Conservation (phyloP, 2,113 vertebrate genomes). For the Litocranius walleri region DNA sequence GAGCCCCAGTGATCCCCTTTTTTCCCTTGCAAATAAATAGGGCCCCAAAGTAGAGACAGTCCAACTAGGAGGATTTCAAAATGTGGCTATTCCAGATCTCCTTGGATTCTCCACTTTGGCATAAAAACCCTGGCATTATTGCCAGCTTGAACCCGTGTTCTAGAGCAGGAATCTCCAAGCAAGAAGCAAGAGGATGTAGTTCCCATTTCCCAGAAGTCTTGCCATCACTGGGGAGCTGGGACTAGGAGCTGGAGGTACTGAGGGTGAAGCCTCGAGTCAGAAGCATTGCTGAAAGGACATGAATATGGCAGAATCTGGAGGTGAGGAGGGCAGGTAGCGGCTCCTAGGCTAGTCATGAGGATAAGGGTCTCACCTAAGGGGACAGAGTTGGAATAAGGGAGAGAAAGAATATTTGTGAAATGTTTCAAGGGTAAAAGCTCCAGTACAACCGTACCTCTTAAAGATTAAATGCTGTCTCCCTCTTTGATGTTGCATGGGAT, state of each 20-base stretch:
- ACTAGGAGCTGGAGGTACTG: not conserved
- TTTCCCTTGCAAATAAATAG: not conserved
- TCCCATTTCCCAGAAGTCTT: not conserved
- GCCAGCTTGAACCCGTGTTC: not conserved
- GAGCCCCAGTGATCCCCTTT: fast-evolving
- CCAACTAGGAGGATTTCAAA: not conserved
- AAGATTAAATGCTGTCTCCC: not conserved
- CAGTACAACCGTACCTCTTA: not conserved
- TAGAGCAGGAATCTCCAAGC: not conserved
- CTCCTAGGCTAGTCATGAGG: not conserved
- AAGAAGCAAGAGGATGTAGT: not conserved
- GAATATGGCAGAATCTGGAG: not conserved
- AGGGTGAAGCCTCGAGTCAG: not conserved
- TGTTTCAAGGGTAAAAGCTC: not conserved
- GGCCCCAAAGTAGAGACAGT: not conserved
- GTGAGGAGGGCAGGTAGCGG: not conserved
- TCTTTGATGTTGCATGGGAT: not conserved
- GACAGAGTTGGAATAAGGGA: not conserved
- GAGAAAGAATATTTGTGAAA: not conserved
- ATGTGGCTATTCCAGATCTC: not conserved
- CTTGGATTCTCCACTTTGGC: not conserved
- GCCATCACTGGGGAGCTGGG: not conserved
- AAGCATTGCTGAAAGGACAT: not conserved
- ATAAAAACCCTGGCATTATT: not conserved
- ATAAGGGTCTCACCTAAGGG: not conserved